Evolutionary conservation across 2,113 vertebrate genomes (phyloP).

Genomic region (Aegypius monachus): DNA sequence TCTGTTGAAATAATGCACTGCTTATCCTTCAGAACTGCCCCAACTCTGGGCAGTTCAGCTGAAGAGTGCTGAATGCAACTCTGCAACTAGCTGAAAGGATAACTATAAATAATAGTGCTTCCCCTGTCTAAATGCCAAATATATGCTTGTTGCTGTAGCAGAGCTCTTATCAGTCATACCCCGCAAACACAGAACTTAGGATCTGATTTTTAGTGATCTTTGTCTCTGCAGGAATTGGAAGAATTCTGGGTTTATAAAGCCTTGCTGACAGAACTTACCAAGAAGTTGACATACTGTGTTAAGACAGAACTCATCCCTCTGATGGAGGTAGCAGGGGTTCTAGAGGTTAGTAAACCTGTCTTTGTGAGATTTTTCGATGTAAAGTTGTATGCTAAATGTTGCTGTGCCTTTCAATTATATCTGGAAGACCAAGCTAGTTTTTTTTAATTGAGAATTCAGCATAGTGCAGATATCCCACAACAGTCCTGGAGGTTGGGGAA

Average conservation of each 20-base stretch:
- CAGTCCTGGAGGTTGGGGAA: fast-evolving
- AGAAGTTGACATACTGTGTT: conserved; percentile 89
- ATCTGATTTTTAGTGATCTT: not conserved
- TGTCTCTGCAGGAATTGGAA: conserved; percentile 84
- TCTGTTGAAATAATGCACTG: not conserved
- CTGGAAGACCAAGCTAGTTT: not conserved
- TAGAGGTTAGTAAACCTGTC: conserved; percentile 79
- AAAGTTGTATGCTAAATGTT: not conserved
- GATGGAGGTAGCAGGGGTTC: conserved; percentile 93
- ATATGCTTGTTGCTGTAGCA: not conserved
- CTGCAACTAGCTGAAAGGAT: not conserved
- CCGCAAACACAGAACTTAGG: not conserved
- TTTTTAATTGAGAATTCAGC: not conserved
- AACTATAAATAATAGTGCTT: not conserved
- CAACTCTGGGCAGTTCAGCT: not conserved
- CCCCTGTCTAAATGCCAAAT: not conserved
- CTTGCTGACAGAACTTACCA: conserved; percentile 85
- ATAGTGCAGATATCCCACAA: not conserved
- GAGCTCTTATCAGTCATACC: not conserved
- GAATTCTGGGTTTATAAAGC: conserved; percentile 93
- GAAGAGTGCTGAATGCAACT: not conserved
- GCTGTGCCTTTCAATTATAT: not conserved
- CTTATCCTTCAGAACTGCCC: not conserved
- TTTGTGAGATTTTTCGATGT: not conserved
- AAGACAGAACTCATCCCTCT: conserved; percentile 89